Evolutionary conservation across 2,888 invertebrate genomes (phyloP).

Genomic region (Drosophila koepferae): DNA sequence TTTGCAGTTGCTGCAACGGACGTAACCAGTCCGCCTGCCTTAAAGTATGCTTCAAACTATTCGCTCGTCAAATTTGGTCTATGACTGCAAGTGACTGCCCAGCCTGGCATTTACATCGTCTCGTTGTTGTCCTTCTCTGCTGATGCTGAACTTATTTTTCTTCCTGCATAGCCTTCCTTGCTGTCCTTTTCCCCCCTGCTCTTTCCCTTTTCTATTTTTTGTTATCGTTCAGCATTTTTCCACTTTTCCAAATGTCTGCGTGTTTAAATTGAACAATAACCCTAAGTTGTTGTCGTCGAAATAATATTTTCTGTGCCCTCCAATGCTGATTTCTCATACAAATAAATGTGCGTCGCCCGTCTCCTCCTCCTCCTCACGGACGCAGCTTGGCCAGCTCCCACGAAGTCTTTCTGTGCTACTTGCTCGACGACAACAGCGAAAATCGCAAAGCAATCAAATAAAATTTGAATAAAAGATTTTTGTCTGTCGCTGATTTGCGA

Average conservation of each 20-base stretch:
- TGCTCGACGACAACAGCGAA: slow-evolving; percentile 62
- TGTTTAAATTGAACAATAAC: slow-evolving; percentile 78
- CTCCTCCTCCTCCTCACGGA: slow-evolving; percentile 16
- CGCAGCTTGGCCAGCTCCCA: slow-evolving; percentile 1
- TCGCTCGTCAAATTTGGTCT: slow-evolving; percentile 62
- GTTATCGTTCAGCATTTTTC: slow-evolving; percentile 49
- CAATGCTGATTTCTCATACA: slow-evolving; percentile 74
- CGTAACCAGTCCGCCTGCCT: slow-evolving; percentile 24
- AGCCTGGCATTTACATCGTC: slow-evolving; percentile 31
- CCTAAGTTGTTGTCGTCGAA: slow-evolving; percentile 80
- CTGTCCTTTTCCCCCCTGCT: neutral
- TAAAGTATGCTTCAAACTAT: slow-evolving; percentile 62
- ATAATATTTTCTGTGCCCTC: slow-evolving; percentile 76
- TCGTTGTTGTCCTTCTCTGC: slow-evolving; percentile 41
- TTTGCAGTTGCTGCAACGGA: slow-evolving; percentile 38
- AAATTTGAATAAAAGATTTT: slow-evolving; percentile 83
- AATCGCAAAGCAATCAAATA: slow-evolving; percentile 83
- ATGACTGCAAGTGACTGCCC: slow-evolving; percentile 68
- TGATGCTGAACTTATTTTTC: slow-evolving; percentile 33
- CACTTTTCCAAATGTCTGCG: slow-evolving; percentile 70
- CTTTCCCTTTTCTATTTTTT: slow-evolving; percentile 1
- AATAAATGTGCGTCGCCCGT: slow-evolving; percentile 55
- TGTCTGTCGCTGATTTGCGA: slow-evolving; percentile 81
- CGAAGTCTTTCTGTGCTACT: slow-evolving; percentile 32
- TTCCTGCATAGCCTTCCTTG: neutral